Evolutionary conservation across 2,797 vertebrate genomes (phyloP).

Genomic region (Urocyon cinereoargenteus): DNA sequence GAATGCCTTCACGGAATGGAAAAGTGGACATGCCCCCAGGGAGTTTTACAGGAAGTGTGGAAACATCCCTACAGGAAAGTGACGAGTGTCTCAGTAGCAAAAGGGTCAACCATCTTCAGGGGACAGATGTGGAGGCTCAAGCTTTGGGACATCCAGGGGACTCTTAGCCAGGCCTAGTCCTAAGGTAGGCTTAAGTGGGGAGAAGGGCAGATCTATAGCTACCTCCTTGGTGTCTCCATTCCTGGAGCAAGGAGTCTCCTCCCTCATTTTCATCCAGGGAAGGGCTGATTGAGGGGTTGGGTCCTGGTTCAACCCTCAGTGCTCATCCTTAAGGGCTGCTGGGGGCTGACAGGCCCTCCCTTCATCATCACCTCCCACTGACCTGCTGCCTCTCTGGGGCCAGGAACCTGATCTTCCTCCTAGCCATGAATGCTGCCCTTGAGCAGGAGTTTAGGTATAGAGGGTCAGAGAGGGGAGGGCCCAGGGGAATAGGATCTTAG

Average conservation of each 20-base stretch:
- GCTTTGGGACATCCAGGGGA: background rate
- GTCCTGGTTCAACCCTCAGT: conserved; percentile 17
- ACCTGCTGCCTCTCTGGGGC: background rate
- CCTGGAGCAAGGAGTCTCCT: background rate
- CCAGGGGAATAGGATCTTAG: conserved; percentile 31
- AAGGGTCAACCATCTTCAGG: background rate
- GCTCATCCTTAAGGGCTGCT: conserved; percentile 30
- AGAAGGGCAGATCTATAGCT: background rate
- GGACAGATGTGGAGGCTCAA: background rate
- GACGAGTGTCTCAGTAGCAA: background rate
- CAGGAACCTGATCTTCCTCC: conserved; percentile 57
- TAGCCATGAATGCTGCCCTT: conserved; percentile 48
- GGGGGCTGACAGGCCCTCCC: background rate
- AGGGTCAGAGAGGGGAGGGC: background rate
- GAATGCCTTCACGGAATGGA: background rate
- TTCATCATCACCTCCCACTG: conserved; percentile 9
- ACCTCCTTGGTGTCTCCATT: conserved; percentile 33
- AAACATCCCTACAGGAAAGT: background rate
- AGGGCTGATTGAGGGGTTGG: background rate
- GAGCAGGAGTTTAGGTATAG: conserved; percentile 20
- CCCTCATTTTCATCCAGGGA: conserved; percentile 24
- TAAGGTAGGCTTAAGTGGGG: background rate
- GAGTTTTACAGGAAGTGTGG: conserved; percentile 14
- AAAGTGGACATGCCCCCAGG: background rate
- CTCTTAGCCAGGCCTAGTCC: background rate